phyloP scores from a whole-genome alignment of 2,113 vertebrate genomes.

The Circaetus gallicus region DNA sequence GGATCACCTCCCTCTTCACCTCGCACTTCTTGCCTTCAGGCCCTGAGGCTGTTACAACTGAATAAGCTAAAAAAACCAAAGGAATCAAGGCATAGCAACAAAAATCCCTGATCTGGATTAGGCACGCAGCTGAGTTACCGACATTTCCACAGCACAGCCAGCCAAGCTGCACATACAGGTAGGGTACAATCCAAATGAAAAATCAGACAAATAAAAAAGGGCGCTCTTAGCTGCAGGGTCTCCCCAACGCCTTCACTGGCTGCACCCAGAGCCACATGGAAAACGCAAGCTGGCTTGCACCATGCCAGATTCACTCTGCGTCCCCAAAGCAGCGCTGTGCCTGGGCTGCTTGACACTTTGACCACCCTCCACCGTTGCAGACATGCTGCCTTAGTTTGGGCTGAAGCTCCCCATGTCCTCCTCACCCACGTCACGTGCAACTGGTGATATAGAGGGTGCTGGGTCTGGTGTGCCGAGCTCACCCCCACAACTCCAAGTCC shows the following conservation, averaged over 20 bases:
- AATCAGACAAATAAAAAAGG: background rate
- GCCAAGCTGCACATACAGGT: background rate
- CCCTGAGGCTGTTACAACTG: background rate
- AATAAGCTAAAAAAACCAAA: background rate
- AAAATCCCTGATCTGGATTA: background rate
- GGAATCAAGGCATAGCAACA: background rate
- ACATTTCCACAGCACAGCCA: background rate
- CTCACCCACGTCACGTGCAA: background rate
- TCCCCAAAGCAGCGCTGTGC: background rate
- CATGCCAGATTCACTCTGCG: background rate
- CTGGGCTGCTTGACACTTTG: background rate
- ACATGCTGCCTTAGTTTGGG: background rate
- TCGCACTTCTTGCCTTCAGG: background rate
- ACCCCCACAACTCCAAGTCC: no score
- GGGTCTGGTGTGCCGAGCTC: background rate
- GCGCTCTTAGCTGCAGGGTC: background rate
- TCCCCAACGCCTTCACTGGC: background rate
- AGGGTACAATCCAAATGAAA: background rate
- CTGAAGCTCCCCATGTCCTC: background rate
- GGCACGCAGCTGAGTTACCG: background rate
- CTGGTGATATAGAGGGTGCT: background rate
- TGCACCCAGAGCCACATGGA: background rate
- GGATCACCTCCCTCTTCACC: background rate
- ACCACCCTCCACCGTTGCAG: background rate
- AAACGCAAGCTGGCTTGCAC: background rate